Evolutionary conservation across 2,113 vertebrate genomes (phyloP).

Genomic region (Camelus bactrianus): DNA sequence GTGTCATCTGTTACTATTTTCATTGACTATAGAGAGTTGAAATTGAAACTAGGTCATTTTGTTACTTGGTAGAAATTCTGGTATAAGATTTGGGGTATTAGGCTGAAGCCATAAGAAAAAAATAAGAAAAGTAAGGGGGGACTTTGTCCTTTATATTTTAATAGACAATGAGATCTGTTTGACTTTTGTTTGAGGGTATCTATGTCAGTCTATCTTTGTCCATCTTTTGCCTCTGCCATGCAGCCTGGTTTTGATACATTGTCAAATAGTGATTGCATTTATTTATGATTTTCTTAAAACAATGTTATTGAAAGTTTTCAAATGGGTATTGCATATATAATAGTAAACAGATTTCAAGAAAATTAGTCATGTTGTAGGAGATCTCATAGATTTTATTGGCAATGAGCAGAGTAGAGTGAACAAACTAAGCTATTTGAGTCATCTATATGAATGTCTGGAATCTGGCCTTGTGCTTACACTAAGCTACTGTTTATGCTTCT

Average conservation of each 20-base stretch:
- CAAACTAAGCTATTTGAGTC: neutral
- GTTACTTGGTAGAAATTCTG: conserved; percentile 19
- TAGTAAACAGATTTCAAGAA: neutral
- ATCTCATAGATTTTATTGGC: neutral
- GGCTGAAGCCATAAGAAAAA: neutral
- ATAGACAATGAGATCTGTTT: neutral
- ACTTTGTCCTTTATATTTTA: conserved; percentile 3
- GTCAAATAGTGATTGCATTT: conserved; percentile 10
- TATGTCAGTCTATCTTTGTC: neutral
- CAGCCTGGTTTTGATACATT: neutral
- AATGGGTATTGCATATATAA: neutral
- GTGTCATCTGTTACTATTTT: neutral
- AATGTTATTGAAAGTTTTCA: conserved; percentile 37
- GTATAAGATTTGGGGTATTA: neutral
- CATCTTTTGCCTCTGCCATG: neutral
- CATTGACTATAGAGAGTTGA: neutral
- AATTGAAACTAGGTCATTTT: neutral
- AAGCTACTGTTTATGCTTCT: neutral
- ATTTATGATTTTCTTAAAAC: conserved; percentile 1
- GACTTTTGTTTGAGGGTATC: neutral
- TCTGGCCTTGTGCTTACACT: neutral
- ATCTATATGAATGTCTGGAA: neutral
- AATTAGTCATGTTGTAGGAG: neutral
- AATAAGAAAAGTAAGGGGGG: neutral
- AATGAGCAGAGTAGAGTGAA: neutral